phyloP scores from a whole-genome alignment of 2,113 vertebrate genomes.

The Struthidea cinerea region DNA sequence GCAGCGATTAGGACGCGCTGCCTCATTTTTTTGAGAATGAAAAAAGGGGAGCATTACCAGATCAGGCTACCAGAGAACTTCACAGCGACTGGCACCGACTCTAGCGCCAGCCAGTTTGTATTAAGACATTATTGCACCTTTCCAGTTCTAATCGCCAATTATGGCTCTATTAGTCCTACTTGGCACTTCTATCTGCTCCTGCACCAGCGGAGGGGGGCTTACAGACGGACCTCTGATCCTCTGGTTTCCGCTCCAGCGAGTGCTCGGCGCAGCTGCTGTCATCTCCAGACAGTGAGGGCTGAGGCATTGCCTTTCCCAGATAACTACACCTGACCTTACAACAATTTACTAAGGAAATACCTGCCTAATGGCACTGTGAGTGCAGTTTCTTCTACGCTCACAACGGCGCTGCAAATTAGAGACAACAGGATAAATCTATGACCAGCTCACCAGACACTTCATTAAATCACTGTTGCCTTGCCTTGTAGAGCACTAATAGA shows the following conservation, averaged over 20 bases:
- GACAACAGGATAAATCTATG: slow-evolving; percentile 85
- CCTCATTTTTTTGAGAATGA: slow-evolving; percentile 21
- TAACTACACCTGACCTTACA: slow-evolving; percentile 88
- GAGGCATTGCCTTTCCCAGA: slow-evolving; percentile 71
- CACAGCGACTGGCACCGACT: slow-evolving; percentile 70
- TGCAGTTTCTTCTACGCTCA: slow-evolving; percentile 61
- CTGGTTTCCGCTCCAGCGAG: slow-evolving; percentile 77
- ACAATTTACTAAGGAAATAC: slow-evolving; percentile 83
- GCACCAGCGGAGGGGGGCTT: slow-evolving; percentile 79
- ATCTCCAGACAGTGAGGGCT: slow-evolving; percentile 70
- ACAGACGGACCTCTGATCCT: slow-evolving; percentile 84
- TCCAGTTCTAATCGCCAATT: slow-evolving; percentile 94
- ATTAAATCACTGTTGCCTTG: slow-evolving; percentile 91
- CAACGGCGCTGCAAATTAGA: slow-evolving; percentile 77
- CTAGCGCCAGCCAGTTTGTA: slow-evolving; percentile 72
- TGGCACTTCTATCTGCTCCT: slow-evolving; percentile 93
- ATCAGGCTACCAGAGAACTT: slow-evolving; percentile 1
- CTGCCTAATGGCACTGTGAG: slow-evolving; percentile 77
- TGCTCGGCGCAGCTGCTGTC: slow-evolving; percentile 78
- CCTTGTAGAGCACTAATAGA: slow-evolving; percentile 90
- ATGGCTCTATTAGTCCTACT: slow-evolving; percentile 95
- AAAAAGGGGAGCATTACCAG: slow-evolving; percentile 10
- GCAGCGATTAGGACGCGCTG: neutral
- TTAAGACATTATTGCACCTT: slow-evolving; percentile 83
- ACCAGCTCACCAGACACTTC: slow-evolving; percentile 91